These are phyloP conservation scores for Myioborus miniatus DNA, from an alignment of 2,797 vertebrate genomes.

Conservation along the genomic window DNA sequence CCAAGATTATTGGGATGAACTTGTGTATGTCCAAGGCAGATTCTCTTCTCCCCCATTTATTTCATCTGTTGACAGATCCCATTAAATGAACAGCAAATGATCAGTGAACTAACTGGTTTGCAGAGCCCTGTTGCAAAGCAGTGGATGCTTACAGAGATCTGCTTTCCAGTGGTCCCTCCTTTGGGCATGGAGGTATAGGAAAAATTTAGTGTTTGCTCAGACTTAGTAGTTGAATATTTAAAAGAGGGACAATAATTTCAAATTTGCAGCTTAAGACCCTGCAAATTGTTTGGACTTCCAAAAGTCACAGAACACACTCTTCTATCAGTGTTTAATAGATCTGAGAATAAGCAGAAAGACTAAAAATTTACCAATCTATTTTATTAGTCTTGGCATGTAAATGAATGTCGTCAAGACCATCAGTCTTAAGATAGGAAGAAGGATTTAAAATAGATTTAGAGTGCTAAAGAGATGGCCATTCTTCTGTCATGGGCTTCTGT, in stretches of 20 bases:
- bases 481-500: background rate
- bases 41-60: background rate
- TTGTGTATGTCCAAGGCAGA: background rate
- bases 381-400: background rate
- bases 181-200: fast-evolving
- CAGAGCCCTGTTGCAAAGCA: background rate
- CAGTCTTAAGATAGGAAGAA: background rate
- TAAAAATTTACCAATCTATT: background rate
- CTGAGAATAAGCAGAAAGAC: background rate
- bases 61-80: background rate
- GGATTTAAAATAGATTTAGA: background rate
- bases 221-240: background rate
- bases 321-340: background rate
- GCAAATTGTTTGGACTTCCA: background rate
- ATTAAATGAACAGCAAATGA: background rate
- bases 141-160: background rate
- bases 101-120: background rate
- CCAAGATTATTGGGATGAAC: background rate
- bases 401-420: background rate
- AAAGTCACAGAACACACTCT: background rate
- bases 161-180: background rate
- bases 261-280: background rate
- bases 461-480: background rate
- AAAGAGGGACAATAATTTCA: background rate
- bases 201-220: background rate